Conservation (phyloP, 2,888 invertebrate species). For the Zhuqinia jingwanae region DNA sequence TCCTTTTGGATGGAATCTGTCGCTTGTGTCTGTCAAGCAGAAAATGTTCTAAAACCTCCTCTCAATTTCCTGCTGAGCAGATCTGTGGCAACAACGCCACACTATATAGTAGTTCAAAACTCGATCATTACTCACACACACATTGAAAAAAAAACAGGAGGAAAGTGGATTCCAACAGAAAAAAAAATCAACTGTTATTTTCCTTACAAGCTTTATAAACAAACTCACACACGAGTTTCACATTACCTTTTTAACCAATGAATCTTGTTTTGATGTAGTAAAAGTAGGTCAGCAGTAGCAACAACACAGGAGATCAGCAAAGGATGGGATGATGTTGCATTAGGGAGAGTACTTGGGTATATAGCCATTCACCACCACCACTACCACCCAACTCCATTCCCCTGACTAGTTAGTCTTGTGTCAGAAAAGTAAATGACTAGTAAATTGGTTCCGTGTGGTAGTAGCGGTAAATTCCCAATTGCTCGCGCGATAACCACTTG, state of each 20-base stretch:
- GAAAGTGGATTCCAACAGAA: not conserved
- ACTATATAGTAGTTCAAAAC: too few relatives aligned
- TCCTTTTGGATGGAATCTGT: not conserved
- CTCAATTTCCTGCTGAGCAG: constrained; percentile 55
- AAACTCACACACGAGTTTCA: not conserved
- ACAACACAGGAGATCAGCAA: constrained; percentile 52
- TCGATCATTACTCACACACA: too few relatives aligned
- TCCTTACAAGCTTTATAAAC: not conserved
- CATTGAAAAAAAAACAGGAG: too few relatives aligned
- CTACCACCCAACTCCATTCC: constrained; percentile 21
- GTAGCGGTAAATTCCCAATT: constrained; percentile 59
- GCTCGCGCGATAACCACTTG: constrained; percentile 59
- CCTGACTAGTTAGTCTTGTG: constrained; percentile 43
- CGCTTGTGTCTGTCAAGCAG: constrained; percentile 17
- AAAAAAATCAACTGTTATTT: constrained; percentile 6
- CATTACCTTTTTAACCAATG: not conserved
- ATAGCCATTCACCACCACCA: not conserved
- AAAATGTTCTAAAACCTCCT: too few relatives aligned
- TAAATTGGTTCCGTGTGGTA: constrained; percentile 63
- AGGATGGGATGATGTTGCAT: constrained; percentile 48
- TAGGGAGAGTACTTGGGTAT: constrained; percentile 19
- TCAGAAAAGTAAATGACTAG: constrained; percentile 59
- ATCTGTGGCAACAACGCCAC: too few relatives aligned
- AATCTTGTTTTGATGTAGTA: too few relatives aligned
- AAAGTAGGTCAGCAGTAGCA: constrained; percentile 33